Percentiles rank a stretch among this genome's conserved stretches.
Conservation (phyloP, 2,888 invertebrate genomes). For the Ectemnius cavifrons region DNA sequence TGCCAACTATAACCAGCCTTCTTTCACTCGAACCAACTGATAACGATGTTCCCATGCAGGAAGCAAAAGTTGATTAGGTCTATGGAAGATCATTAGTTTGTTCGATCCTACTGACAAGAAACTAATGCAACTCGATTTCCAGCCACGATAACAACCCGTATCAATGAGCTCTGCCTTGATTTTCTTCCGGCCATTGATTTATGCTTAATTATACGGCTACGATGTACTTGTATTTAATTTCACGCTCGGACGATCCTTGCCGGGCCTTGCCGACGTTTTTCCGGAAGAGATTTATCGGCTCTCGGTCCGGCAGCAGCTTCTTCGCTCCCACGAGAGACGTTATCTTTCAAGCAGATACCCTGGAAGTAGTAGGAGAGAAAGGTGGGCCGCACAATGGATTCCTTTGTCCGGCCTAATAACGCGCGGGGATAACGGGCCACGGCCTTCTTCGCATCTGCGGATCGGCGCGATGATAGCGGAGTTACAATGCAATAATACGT, state of each 20-base stretch:
- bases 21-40: too few species aligned
- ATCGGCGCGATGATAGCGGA: constrained; percentile 58
- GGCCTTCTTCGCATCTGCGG: constrained; percentile 45
- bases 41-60: too few species aligned
- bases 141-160: too few species aligned
- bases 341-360: constrained; percentile 37
- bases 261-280: constrained; percentile 17
- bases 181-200: not conserved
- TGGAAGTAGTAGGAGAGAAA: constrained; percentile 33
- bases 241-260: constrained; percentile 19
- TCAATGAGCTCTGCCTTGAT: not conserved
- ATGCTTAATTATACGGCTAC: constrained; percentile 29
- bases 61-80: too few species aligned
- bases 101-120: too few species aligned
- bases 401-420: constrained; percentile 63
- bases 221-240: constrained; percentile 36
- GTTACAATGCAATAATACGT: constrained; percentile 60
- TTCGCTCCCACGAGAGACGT: constrained; percentile 41
- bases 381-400: constrained; percentile 52
- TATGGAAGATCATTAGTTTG: not conserved
- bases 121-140: too few species aligned
- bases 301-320: constrained; percentile 16
- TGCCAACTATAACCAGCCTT: too few species aligned
- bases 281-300: constrained; percentile 36
- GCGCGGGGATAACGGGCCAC: constrained; percentile 25